phyloP scores from a whole-genome alignment of 2,888 invertebrate species.

The Limnephilus lunatus region DNA sequence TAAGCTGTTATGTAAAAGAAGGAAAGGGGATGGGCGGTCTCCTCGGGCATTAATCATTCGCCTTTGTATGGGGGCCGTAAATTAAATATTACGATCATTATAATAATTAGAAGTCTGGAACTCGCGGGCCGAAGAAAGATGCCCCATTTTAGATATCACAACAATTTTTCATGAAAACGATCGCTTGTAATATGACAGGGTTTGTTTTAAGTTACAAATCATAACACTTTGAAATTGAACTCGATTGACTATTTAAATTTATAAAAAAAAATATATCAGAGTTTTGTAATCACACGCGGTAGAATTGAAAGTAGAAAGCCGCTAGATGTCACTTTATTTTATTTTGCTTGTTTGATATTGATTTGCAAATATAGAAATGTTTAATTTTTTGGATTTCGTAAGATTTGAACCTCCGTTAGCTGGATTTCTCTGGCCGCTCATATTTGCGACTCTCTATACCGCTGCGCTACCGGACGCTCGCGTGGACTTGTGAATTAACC shows the following conservation, averaged over 20 bases:
- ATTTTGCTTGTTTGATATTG: too few relatives aligned
- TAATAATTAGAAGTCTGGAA: slow-evolving; percentile 18
- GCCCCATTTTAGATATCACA: slow-evolving; percentile 29
- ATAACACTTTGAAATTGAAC: neutral
- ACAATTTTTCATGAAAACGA: neutral
- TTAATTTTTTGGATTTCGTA: too few relatives aligned
- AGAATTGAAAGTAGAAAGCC: too few relatives aligned
- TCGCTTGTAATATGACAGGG: neutral
- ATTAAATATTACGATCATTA: slow-evolving; percentile 61
- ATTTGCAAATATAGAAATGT: too few relatives aligned
- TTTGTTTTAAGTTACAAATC: neutral
- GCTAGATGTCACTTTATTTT: too few relatives aligned
- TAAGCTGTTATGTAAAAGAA: slow-evolving; percentile 55
- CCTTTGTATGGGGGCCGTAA: slow-evolving; percentile 57
- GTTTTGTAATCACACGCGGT: too few relatives aligned
- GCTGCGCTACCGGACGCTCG: too few relatives aligned
- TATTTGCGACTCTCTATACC: too few relatives aligned
- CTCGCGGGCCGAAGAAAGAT: slow-evolving; percentile 24
- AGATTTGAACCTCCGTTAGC: too few relatives aligned
- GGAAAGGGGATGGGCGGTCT: neutral
- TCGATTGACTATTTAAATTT: neutral
- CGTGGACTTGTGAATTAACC: too few relatives aligned
- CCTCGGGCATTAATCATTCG: slow-evolving; percentile 60
- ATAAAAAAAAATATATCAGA: neutral
- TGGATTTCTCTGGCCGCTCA: too few relatives aligned